A percentile compares a stretch with the other conserved stretches of the same genome.
These are phyloP conservation scores for Drosophila willistoni DNA, from an alignment of 1,140 invertebrate species.

Conservation along the genomic window DNA sequence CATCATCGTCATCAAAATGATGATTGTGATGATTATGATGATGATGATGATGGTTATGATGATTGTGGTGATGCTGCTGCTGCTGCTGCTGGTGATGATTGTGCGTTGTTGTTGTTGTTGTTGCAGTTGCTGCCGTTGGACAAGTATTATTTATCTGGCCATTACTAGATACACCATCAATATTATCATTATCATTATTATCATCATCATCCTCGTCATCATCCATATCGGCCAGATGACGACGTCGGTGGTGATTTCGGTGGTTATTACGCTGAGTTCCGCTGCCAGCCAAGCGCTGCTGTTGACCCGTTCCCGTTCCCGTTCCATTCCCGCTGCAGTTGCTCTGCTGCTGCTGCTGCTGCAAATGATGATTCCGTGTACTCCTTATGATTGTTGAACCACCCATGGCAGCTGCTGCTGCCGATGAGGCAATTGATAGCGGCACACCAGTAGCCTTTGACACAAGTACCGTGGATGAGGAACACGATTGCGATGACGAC, in stretches of 20 bases:
- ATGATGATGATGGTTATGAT: constrained; percentile 56
- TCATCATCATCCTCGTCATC: constrained; percentile 77
- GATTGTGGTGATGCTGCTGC: constrained; percentile 38
- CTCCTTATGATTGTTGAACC: constrained; percentile 77
- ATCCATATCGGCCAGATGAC: constrained; percentile 76
- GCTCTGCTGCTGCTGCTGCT: constrained; percentile 43
- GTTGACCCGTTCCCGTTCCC: constrained; percentile 21
- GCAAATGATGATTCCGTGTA: constrained; percentile 72
- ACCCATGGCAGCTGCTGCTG: constrained; percentile 58
- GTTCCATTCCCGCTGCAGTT: constrained; percentile 37
- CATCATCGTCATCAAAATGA: constrained; percentile 79
- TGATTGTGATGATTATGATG: constrained; percentile 70
- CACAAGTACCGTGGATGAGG: constrained; percentile 79
- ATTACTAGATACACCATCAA: constrained; percentile 27
- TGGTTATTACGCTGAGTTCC: constrained; percentile 72
- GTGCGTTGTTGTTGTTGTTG: constrained; percentile 11
- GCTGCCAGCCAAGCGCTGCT: constrained; percentile 33
- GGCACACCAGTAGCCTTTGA: constrained; percentile 75
- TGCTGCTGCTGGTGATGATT: constrained; percentile 22
- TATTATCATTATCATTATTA: constrained; percentile 36
- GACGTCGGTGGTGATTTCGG: constrained; percentile 82
- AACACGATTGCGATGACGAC: constrained; percentile 77
- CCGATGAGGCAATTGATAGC: constrained; percentile 72
- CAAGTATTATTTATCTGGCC: constrained; percentile 24
- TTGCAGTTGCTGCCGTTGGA: constrained; percentile 24